Percentiles rank a stretch among this genome's conserved stretches.
Conservation (phyloP, 2,797 vertebrate species). For the Smutsia temminckii region DNA sequence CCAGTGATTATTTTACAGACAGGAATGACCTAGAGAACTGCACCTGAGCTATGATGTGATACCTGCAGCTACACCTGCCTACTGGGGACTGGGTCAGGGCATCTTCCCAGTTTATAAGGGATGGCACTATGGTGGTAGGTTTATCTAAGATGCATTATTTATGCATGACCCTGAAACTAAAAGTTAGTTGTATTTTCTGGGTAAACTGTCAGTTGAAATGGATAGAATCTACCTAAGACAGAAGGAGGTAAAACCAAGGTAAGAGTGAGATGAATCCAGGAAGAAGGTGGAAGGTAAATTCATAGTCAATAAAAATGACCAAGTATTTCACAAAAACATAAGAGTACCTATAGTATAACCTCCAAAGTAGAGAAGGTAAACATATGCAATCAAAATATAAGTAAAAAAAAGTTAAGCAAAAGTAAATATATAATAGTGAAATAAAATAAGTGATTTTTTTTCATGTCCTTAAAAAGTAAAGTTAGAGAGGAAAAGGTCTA, state of each 20-base stretch:
- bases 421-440: not conserved
- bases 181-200: not conserved
- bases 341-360: not conserved
- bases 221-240: not conserved
- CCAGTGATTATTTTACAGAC: not conserved
- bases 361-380: not conserved
- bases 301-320: not conserved
- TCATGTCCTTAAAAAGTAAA: slow-evolving; percentile 48
- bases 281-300: not conserved
- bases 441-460: not conserved
- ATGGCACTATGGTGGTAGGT: not conserved
- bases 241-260: not conserved
- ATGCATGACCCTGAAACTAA: not conserved
- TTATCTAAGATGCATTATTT: not conserved
- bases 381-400: not conserved
- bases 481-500: slow-evolving; percentile 21
- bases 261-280: not conserved
- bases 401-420: not conserved
- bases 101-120: not conserved
- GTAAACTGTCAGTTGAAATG: not conserved
- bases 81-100: accelerated
- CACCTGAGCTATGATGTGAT: not conserved
- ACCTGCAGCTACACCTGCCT: not conserved
- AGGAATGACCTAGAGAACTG: not conserved
- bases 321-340: not conserved